Base-by-base conservation (phyloP, 1,140 invertebrate genomes). In the Diorhabda sublineata region DNA sequence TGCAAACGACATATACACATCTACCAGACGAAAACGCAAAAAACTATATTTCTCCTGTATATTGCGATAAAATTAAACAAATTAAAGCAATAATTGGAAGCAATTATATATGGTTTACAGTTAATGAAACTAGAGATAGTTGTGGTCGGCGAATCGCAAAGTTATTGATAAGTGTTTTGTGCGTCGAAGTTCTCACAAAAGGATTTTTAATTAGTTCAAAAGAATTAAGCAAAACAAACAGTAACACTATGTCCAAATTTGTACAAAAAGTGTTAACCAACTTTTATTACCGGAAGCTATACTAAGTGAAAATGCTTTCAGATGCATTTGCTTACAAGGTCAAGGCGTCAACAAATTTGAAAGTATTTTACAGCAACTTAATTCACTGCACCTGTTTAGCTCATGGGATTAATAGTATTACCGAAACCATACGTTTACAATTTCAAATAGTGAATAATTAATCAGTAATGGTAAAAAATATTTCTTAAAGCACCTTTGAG, bases 361-460 rank as follows among this genome's bases (percentile, higher is more conserved):
- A 71, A 71, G 66, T 71, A 44, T 71, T 73, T 62, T 69, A 73
- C 59, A 3, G 3, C n/a, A 69, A 69, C 42, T 45, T 73, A 59
- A 69, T 69, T n/a, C n/a, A n/a, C n/a, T n/a, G n/a, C n/a, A 69
- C 64, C 26, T 74, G 72, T 45, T 61, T 74, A 42, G 70, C 72
- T 3, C 68, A 74, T 65, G 68, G 67, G 3, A 2, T 72, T 44
- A 69, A 72, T 61, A 41, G 66, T 44, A 58, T 73, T 63, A 66
- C 66, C 5, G 72, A 73, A 67, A 45, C 61, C 6, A 69, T 71
- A 42, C 58, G 69, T 44, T n/a, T 42, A 42, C 61, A 74, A 64
- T 69, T 68, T 67, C 67, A 66, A 11, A 3, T 64, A 63, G 71
- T 5, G 69, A 65, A 66, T 59, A 66, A 52, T 69, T 73, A 69